These are phyloP conservation scores for Laspeyria flexula DNA, from an alignment of 2,888 invertebrate genomes.

Conservation along the genomic window DNA sequence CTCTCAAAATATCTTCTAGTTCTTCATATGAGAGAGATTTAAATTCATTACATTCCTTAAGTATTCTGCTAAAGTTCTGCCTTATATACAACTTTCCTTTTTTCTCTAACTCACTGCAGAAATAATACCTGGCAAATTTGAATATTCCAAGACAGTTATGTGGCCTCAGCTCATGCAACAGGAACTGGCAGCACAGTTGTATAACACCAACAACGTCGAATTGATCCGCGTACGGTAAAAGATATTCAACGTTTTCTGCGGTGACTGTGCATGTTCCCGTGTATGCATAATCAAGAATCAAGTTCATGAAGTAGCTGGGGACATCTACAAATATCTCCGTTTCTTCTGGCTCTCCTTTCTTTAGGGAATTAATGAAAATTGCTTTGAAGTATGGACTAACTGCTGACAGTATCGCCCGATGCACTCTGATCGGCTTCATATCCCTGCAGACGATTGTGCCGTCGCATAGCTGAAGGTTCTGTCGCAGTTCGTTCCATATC, in stretches of 20 bases:
- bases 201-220: slow-evolving; percentile 91
- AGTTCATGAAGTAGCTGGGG: slow-evolving; percentile 86
- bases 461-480: slow-evolving; percentile 89
- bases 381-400: slow-evolving; percentile 91
- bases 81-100: slow-evolving; percentile 86
- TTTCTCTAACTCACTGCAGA: slow-evolving; percentile 88
- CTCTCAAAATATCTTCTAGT: slow-evolving; percentile 87
- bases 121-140: slow-evolving; percentile 89
- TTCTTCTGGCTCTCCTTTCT: slow-evolving; percentile 86
- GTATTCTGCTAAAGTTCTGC: slow-evolving; percentile 86
- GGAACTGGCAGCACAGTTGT: slow-evolving; percentile 89
- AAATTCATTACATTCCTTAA: slow-evolving; percentile 88
- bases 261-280: slow-evolving; percentile 89
- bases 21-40: slow-evolving; percentile 87
- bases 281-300: slow-evolving; percentile 91
- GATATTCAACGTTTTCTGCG: slow-evolving; percentile 88
- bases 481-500: slow-evolving; percentile 89
- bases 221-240: slow-evolving; percentile 90
- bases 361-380: slow-evolving; percentile 89
- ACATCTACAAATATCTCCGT: slow-evolving; percentile 87
- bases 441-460: slow-evolving; percentile 88
- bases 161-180: slow-evolving; percentile 87
- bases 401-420: slow-evolving; percentile 90
- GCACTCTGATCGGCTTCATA: slow-evolving; percentile 87
- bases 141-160: slow-evolving; percentile 90